Percentiles rank a stretch among this genome's conserved stretches.
Conservation (phyloP, 2,797 vertebrate species). For the Gadopsis marmoratus region DNA sequence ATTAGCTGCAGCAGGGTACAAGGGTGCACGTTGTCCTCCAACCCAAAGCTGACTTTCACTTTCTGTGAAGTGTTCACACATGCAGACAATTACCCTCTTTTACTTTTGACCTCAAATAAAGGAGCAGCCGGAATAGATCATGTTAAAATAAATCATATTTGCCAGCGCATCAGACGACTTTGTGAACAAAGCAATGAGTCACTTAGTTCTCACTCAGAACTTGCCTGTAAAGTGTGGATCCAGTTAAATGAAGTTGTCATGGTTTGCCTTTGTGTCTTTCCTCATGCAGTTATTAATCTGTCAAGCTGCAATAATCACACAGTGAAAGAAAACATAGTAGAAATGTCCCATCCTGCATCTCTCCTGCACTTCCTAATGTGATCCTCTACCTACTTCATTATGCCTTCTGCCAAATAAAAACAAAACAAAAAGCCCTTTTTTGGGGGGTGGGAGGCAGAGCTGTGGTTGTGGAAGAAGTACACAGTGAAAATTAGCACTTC, state of each 20-base stretch:
- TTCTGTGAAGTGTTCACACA: background rate
- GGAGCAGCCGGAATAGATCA: background rate
- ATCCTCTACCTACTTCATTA: background rate
- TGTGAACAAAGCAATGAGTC: background rate
- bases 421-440: background rate
- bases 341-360: slow-evolving; percentile 5
- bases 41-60: background rate
- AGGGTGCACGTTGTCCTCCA: background rate
- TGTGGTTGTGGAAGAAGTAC: background rate
- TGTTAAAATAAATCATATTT: background rate
- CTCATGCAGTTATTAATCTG: background rate
- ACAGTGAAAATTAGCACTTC: background rate
- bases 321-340: background rate
- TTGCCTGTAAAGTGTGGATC: background rate
- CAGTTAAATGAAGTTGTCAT: background rate
- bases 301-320: background rate
- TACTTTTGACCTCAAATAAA: slow-evolving; percentile 1
- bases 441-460: background rate
- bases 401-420: background rate
- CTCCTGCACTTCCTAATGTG: background rate
- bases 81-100: background rate
- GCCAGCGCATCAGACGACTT: background rate
- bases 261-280: background rate
- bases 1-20: background rate
- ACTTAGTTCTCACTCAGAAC: background rate